phyloP scores from a whole-genome alignment of 2,113 vertebrate genomes.

The Recurvirostra avosetta region DNA sequence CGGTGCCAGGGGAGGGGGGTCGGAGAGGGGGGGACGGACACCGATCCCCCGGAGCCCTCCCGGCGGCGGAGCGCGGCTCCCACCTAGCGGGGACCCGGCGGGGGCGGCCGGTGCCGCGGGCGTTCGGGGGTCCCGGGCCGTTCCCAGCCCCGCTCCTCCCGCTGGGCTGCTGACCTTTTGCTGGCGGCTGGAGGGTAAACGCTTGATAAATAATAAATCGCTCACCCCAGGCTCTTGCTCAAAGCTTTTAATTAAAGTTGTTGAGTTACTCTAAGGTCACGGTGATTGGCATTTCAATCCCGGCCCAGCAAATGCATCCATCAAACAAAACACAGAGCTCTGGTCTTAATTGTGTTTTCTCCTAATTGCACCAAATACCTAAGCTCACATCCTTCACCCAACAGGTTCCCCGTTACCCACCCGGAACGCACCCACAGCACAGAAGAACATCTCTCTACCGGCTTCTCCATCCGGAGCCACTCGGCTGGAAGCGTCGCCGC shows the following conservation, averaged over 20 bases:
- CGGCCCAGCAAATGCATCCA: not conserved
- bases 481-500: not conserved
- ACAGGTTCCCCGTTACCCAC: not conserved
- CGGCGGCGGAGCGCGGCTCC: not conserved
- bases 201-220: constrained; percentile 67
- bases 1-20: too few species aligned
- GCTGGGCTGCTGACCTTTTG: constrained; percentile 57
- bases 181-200: constrained; percentile 54
- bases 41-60: not conserved
- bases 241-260: constrained; percentile 15
- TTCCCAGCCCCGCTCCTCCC: not conserved
- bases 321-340: not conserved
- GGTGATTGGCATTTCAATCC: not conserved
- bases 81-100: not conserved
- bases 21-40: not conserved
- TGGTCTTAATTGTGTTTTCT: not conserved
- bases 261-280: not conserved
- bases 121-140: not conserved
- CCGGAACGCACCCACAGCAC: not conserved
- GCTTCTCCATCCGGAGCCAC: not conserved
- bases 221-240: constrained; percentile 13
- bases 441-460: not conserved
- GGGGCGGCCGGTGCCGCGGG: too few species aligned
- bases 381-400: not conserved
- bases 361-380: not conserved